Base-by-base conservation (phyloP, 2,797 vertebrate species). In the Coluber constrictor region DNA sequence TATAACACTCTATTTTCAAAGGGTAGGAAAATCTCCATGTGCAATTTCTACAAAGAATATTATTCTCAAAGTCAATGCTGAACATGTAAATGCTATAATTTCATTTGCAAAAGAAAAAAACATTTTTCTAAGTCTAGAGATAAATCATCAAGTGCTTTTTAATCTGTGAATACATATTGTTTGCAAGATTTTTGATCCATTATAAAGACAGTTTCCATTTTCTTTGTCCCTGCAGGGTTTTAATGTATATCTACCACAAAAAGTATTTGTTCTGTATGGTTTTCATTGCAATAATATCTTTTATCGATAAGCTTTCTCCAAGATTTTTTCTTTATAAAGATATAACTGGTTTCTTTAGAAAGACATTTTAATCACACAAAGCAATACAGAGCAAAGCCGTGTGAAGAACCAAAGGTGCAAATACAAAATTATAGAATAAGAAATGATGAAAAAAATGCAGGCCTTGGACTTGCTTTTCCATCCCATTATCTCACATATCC, bases 151-250 rank as follows among this genome's bases (percentile, higher is more conserved):
- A 97, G 96, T 96, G 94, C 95, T 98, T 97, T 97, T 96, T 97
- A 97, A 97, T 97, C 96, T 97, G 97, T 97, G 95, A 97, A 97
- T 97, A 97, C 97, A 97, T 97, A 97, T 96, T 20, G 97, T 98
- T 97, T 97, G 61, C 92, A 95, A 97, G 96, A 98, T 97, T 96
- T 96, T 97, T 96, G 95, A 94, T 94, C 95, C 96, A 97, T 97
- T 98, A 97, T 95, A 97, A 97, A 97, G 96, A 97, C 94, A 97
- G 96, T 97, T 97, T 97, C 97, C 97, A 97, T 97, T 97, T 97
- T 95, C 95, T 88, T 95, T 96, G 94, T 89, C 95, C 95, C 97
- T 95, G 94, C 94, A 95, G 96, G 94, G 93, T 95, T 95, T 96
- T 97, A 97, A 97, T 90, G 90, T 94, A 96, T 89, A 96, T 93